Evolutionary conservation across 2,113 vertebrate genomes (phyloP).

Genomic region (Blennius ocellaris): DNA sequence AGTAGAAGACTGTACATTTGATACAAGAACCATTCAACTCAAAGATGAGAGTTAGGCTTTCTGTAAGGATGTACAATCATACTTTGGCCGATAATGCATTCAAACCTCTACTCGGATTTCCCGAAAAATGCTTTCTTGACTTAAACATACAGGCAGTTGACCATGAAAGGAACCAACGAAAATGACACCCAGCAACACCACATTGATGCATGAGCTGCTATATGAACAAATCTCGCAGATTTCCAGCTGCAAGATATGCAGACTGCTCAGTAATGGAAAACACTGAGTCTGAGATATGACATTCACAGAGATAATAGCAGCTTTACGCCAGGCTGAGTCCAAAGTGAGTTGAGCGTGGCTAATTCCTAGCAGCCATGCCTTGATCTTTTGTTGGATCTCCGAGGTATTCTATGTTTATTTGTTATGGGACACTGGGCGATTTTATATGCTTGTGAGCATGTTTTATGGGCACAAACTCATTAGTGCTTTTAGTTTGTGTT

Average conservation of each 20-base stretch:
- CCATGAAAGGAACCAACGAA: slow-evolving; percentile 48
- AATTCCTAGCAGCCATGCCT: slow-evolving; percentile 47
- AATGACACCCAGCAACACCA: slow-evolving; percentile 39
- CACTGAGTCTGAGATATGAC: slow-evolving; percentile 52
- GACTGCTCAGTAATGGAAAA: slow-evolving; percentile 59
- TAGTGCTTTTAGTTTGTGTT: slow-evolving; percentile 26
- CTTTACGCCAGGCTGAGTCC: slow-evolving; percentile 53
- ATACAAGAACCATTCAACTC: neutral
- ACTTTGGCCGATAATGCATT: neutral
- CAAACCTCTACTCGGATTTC: neutral
- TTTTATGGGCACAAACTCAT: slow-evolving; percentile 46
- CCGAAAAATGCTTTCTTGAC: slow-evolving; percentile 7
- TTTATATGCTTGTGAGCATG: slow-evolving; percentile 32
- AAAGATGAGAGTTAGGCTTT: neutral
- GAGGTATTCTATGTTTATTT: slow-evolving; percentile 65
- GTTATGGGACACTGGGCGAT: slow-evolving; percentile 35
- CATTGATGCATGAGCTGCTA: slow-evolving; percentile 41
- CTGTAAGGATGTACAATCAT: neutral
- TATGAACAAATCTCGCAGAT: slow-evolving; percentile 48
- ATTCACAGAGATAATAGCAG: slow-evolving; percentile 62
- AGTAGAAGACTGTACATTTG: neutral
- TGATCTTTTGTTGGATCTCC: slow-evolving; percentile 65
- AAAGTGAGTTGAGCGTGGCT: slow-evolving; percentile 50
- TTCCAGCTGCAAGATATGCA: slow-evolving; percentile 54
- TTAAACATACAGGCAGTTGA: slow-evolving; percentile 35